Percentiles rank a stretch among this genome's conserved stretches.
Evolutionary conservation across 2,113 vertebrate genomes (phyloP).

Genomic region (Azemiops feae): DNA sequence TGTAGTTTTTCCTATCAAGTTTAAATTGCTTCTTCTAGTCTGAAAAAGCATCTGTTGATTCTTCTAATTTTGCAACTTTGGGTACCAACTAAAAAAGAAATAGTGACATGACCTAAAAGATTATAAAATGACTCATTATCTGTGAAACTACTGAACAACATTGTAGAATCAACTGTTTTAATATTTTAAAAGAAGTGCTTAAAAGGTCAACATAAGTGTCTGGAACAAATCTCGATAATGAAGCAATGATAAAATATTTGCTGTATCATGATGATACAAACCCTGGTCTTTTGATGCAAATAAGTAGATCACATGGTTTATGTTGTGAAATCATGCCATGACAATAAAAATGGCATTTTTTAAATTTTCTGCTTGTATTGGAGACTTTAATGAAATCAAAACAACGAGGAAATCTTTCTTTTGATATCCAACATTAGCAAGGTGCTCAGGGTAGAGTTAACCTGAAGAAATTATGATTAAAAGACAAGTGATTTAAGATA

Average conservation of each 20-base stretch:
- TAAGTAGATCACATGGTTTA: background rate
- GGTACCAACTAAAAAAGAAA: background rate
- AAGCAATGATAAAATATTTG: background rate
- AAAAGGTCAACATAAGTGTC: background rate
- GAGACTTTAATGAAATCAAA: background rate
- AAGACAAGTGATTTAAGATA: background rate
- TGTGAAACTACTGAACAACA: conserved; percentile 8
- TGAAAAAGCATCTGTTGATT: background rate
- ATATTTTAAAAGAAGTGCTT: conserved; percentile 49
- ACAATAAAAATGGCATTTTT: background rate
- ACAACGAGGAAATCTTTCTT: background rate
- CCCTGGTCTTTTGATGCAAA: background rate
- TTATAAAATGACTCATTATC: conserved; percentile 9
- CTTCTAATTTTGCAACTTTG: background rate
- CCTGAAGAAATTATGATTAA: background rate
- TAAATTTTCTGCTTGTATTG: background rate
- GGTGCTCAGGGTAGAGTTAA: background rate
- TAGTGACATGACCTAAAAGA: background rate
- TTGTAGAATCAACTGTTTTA: conserved; percentile 28
- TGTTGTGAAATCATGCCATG: background rate
- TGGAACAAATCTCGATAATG: background rate
- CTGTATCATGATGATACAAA: background rate
- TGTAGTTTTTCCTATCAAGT: conserved; percentile 20
- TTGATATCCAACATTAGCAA: background rate
- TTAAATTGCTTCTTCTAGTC: conserved; percentile 27